These are phyloP conservation scores for Loriculus beryllinus DNA, from an alignment of 2,797 vertebrate genomes.

Conservation along the genomic window DNA sequence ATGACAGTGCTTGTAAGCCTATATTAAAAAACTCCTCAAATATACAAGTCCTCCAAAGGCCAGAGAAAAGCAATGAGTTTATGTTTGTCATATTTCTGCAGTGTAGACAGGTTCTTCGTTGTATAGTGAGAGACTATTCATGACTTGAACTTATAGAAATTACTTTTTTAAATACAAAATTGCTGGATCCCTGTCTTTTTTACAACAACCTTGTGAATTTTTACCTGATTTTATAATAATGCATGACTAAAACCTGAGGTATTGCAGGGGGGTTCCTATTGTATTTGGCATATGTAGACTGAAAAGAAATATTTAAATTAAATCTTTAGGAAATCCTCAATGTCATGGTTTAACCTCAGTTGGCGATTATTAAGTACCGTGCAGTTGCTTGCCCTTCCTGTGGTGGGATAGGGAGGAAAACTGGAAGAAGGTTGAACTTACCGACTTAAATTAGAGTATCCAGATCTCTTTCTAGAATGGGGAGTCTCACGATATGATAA, in stretches of 20 bases:
- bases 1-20: conserved; percentile 31
- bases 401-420: neutral
- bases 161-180: neutral
- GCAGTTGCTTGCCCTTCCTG: neutral
- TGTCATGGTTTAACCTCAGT: neutral
- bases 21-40: conserved; percentile 45
- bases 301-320: neutral
- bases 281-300: neutral
- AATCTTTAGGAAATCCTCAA: neutral
- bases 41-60: neutral
- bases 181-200: neutral
- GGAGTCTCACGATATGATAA: neutral
- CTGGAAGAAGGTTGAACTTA: neutral
- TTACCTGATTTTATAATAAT: neutral
- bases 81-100: conserved; percentile 32
- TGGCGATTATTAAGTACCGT: neutral
- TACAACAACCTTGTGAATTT: neutral
- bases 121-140: neutral
- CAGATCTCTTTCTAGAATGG: neutral
- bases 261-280: neutral
- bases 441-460: neutral
- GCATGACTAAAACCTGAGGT: neutral
- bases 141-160: neutral
- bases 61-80: conserved; percentile 22
- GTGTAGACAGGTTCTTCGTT: neutral